A percentile compares a stretch with the other conserved stretches of the same genome.
These are phyloP conservation scores for Sylvicola cinctus DNA, from an alignment of 2,888 invertebrate species.

Conservation along the genomic window DNA sequence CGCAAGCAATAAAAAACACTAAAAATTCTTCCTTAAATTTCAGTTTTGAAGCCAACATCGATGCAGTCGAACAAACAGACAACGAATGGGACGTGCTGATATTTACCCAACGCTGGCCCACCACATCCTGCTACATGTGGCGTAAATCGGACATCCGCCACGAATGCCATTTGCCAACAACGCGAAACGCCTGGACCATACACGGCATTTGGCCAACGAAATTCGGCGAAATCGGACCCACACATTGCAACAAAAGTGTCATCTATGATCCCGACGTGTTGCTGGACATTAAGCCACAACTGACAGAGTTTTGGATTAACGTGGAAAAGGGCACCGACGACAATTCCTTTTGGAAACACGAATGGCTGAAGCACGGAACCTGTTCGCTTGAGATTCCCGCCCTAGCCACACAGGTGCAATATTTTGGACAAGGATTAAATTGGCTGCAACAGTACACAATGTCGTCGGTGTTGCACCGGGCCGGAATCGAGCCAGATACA, in stretches of 20 bases:
- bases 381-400: constrained; percentile 39
- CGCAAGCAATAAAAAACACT: too few species aligned
- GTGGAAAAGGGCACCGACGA: constrained; percentile 35
- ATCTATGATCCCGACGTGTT: constrained; percentile 41
- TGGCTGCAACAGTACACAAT: constrained; percentile 40
- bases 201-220: constrained; percentile 74
- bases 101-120: constrained; percentile 66
- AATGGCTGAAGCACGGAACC: constrained; percentile 69
- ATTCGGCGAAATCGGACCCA: constrained; percentile 37
- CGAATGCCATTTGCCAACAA: constrained; percentile 39
- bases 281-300: constrained; percentile 30
- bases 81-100: constrained; percentile 52
- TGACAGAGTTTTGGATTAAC: constrained; percentile 49
- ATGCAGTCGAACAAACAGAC: constrained; percentile 8
- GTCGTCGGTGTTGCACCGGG: constrained; percentile 31
- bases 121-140: constrained; percentile 51
- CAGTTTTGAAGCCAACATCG: too few species aligned
- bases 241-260: constrained; percentile 46
- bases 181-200: constrained; percentile 46
- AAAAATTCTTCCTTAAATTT: too few species aligned
- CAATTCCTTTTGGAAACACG: constrained; percentile 53
- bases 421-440: constrained; percentile 41
- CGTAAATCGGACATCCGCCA: constrained; percentile 34
- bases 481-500: constrained; percentile 34
- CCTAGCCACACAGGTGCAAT: constrained; percentile 40